Percentiles rank a stretch among this genome's conserved stretches.
These are phyloP conservation scores for Orchestes rusci DNA, from an alignment of 2,888 invertebrate species.

Conservation along the genomic window DNA sequence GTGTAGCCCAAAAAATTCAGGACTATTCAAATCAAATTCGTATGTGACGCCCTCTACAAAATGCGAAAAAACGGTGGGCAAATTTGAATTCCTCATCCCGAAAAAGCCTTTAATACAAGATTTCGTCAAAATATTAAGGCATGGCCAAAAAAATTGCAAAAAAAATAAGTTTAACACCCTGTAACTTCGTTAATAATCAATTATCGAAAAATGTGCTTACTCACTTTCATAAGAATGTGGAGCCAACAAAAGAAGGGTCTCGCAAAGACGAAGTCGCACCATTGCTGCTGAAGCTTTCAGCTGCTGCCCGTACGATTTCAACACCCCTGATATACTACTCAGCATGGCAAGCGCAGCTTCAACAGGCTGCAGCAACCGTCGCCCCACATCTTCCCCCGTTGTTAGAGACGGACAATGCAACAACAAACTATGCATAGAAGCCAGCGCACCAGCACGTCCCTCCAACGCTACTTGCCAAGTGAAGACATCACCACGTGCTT, in stretches of 20 bases:
- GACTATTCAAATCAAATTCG: too few species aligned
- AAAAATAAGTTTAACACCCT: too few species aligned
- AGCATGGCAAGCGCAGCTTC: constrained; percentile 94
- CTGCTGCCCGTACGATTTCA: constrained; percentile 85
- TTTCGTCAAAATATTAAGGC: too few species aligned
- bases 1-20: too few species aligned
- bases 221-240: constrained; percentile 73
- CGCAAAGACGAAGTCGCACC: constrained; percentile 87
- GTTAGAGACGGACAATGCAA: constrained; percentile 85
- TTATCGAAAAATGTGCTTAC: too few species aligned
- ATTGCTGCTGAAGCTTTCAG: constrained; percentile 91
- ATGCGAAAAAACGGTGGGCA: too few species aligned
- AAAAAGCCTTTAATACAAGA: too few species aligned
- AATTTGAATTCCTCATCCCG: too few species aligned
- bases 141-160: too few species aligned
- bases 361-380: constrained; percentile 82
- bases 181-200: too few species aligned
- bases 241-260: constrained; percentile 71
- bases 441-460: constrained; percentile 91
- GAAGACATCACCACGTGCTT: constrained; percentile 91
- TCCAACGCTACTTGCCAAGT: constrained; percentile 99
- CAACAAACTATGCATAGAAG: constrained; percentile 91
- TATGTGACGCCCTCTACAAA: too few species aligned
- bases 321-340: constrained; percentile 75
- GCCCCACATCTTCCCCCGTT: constrained; percentile 78